phyloP scores from a whole-genome alignment of 2,888 invertebrate genomes.

The Pollenia griseotomentosa region DNA sequence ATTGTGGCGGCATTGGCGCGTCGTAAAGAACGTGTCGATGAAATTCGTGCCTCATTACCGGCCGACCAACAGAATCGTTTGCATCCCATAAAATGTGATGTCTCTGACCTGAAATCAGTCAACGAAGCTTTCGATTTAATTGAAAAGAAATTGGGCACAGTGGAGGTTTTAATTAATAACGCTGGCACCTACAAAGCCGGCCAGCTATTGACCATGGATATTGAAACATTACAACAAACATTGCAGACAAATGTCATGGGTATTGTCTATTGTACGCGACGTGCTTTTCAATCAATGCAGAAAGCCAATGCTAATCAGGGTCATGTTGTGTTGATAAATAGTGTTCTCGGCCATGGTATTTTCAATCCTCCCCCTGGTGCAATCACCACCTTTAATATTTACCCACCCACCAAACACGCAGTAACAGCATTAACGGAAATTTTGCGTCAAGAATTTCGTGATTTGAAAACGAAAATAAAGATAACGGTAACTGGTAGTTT shows the following conservation, averaged over 20 bases:
- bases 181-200: constrained; percentile 82
- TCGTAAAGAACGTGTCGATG: constrained; percentile 84
- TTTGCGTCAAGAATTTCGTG: constrained; percentile 81
- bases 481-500: constrained; percentile 74
- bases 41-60: constrained; percentile 76
- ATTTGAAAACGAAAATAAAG: constrained; percentile 76
- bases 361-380: constrained; percentile 78
- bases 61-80: constrained; percentile 79
- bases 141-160: constrained; percentile 85
- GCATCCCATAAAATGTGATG: constrained; percentile 84
- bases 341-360: constrained; percentile 79
- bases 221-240: constrained; percentile 77
- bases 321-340: constrained; percentile 84
- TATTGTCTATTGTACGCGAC: constrained; percentile 84
- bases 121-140: constrained; percentile 85
- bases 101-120: constrained; percentile 85
- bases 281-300: constrained; percentile 85
- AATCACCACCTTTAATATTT: constrained; percentile 79
- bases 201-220: constrained; percentile 73
- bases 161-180: constrained; percentile 87
- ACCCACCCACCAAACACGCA: constrained; percentile 81
- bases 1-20: constrained; percentile 86
- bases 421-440: constrained; percentile 81
- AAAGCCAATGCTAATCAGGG: constrained; percentile 81
- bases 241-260: constrained; percentile 85